Conservation (phyloP, 2,797 vertebrate species). For the Onychomys arenicola region DNA sequence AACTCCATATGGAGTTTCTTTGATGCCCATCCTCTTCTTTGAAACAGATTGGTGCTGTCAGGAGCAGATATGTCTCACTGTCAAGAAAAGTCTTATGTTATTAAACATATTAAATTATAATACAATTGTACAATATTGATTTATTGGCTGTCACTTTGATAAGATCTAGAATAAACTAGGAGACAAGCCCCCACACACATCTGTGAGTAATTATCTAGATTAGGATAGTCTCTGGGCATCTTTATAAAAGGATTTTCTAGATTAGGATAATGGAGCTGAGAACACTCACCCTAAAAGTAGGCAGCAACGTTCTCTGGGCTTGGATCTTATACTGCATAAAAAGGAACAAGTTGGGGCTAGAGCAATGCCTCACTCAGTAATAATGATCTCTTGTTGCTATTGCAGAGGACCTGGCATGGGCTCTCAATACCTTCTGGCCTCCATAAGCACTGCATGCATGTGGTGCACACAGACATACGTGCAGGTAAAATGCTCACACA, state of each 20-base stretch:
- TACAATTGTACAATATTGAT: no score
- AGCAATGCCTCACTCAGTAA: no score
- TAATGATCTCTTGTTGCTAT: not conserved
- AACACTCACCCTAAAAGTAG: not conserved
- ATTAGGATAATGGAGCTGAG: not conserved
- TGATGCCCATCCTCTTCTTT: no score
- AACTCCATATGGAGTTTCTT: no score
- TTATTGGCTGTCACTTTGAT: not conserved
- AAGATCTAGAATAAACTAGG: not conserved
- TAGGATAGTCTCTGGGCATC: not conserved
- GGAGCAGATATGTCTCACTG: no score
- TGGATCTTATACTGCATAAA: not conserved
- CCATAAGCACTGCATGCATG: no score
- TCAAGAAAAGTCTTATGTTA: no score
- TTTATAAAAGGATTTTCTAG: not conserved
- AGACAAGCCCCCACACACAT: not conserved
- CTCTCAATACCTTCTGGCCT: not conserved
- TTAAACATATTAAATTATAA: no score
- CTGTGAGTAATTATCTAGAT: not conserved
- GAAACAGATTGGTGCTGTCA: no score
- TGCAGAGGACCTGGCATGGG: not conserved
- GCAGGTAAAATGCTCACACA: not conserved
- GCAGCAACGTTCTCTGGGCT: not conserved
- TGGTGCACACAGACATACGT: not conserved
- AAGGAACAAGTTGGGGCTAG: not conserved